These are phyloP conservation scores for Phalanger gymnotis DNA, from an alignment of 2,797 vertebrate genomes.

Conservation along the genomic window DNA sequence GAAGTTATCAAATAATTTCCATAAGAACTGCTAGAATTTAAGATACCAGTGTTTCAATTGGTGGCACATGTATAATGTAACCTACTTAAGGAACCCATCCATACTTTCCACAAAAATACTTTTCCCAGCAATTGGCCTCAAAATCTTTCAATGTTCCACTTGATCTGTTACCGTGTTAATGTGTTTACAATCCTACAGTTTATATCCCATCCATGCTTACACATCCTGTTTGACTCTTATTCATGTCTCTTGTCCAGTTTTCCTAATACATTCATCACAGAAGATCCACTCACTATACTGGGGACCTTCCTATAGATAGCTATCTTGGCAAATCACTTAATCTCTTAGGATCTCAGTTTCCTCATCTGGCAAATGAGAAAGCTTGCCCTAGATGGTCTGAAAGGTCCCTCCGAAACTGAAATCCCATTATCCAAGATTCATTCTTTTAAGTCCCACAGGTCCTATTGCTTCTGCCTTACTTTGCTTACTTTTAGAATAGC, in stretches of 20 bases:
- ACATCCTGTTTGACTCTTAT: background rate
- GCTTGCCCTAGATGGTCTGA: background rate
- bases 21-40: constrained; percentile 14
- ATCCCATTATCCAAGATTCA: background rate
- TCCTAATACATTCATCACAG: background rate
- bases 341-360: background rate
- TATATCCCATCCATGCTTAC: background rate
- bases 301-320: background rate
- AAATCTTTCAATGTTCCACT: background rate
- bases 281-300: background rate
- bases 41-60: background rate
- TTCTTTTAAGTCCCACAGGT: background rate
- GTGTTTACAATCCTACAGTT: background rate
- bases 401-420: background rate
- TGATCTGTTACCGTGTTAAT: background rate
- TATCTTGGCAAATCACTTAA: background rate
- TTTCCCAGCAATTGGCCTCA: background rate
- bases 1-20: background rate
- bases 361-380: background rate
- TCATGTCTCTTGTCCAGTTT: background rate
- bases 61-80: background rate
- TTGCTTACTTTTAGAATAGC: background rate
- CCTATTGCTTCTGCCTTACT: constrained; percentile 1
- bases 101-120: background rate
- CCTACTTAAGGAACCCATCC: background rate